Base-by-base conservation (phyloP, 2,113 vertebrate genomes). In the Donacobius atricapilla region DNA sequence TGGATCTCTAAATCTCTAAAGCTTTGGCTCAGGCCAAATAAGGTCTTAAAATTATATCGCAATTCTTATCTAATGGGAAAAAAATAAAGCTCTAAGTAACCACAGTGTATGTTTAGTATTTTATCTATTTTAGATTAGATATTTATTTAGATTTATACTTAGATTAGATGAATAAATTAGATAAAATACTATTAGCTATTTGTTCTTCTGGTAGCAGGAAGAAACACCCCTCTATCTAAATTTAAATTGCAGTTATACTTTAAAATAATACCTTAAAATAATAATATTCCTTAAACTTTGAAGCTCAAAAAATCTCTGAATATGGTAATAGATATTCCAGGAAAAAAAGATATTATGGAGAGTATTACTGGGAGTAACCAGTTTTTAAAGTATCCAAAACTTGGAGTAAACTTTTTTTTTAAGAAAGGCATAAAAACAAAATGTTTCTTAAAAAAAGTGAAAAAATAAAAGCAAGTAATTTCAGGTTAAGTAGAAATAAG, bases 391-490 rank as follows among this genome's bases (percentile, higher is more conserved):
- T 13, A 45, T 79, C 22, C 30, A 64, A 51, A 86, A 37, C 17
- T 7, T 57, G 37, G 30, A 65, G 23, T 71, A 40, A 72, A n/a
- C n/a, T 57, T 35, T 54, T 8, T 15, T 44, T 8, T 39, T 40
- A 56, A 75, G 20, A n/a, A 51, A 65, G 13, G 35, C 7, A 19
- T 57, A 35, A 83, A 50, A 68, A 54, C 5, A n/a, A 50, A 71
- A 12, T 42, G 22, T 2, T 18, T 7, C 21, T 15, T 11, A 0
- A 6, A 31, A 7, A n/a, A 30, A 20, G 40, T 13, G 15, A 9
- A 68, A 28, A 31, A 5, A 80, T 10, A 31, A 57, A 6, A 42
- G 15, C 33, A 87, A 76, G 7, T 28, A 30, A 51, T 35, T 23
- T 5, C 30, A 61, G 24, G 21, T 8, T 27, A 45, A 83, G 10